Evolutionary conservation across 2,888 invertebrate genomes (phyloP).

Genomic region (Gerris lacustris): DNA sequence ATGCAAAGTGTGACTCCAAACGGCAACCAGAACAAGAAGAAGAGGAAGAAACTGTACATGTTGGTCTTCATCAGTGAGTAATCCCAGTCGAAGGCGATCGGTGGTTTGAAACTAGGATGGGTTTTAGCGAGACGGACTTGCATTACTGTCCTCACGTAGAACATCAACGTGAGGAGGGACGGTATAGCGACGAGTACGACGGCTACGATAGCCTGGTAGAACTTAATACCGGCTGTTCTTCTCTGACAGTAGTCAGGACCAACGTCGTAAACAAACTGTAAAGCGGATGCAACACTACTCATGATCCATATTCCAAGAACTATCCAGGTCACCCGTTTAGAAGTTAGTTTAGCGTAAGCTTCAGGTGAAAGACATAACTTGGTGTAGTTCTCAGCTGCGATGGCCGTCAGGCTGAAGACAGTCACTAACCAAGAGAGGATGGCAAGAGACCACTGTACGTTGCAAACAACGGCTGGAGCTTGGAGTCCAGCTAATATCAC

Average conservation of each 20-base stretch:
- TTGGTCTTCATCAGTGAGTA: slow-evolving; percentile 50
- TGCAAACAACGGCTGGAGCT: slow-evolving; percentile 48
- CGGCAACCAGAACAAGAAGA: slow-evolving; percentile 54
- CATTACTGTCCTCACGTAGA: slow-evolving; percentile 42
- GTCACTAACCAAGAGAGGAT: slow-evolving; percentile 54
- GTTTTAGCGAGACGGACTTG: slow-evolving; percentile 43
- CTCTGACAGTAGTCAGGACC: slow-evolving; percentile 56
- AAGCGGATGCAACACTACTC: slow-evolving; percentile 44
- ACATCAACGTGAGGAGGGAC: slow-evolving; percentile 43
- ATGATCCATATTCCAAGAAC: slow-evolving; percentile 46
- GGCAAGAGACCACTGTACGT: slow-evolving; percentile 53
- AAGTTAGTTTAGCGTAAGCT: slow-evolving; percentile 42
- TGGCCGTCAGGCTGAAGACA: slow-evolving; percentile 48
- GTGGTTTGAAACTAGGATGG: slow-evolving; percentile 49
- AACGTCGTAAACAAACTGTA: slow-evolving; percentile 48
- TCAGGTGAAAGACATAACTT: slow-evolving; percentile 46
- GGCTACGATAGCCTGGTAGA: slow-evolving; percentile 46
- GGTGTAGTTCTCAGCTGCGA: slow-evolving; percentile 54
- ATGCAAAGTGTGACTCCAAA: slow-evolving; percentile 49
- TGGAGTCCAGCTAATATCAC: slow-evolving; percentile 53
- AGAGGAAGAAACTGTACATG: slow-evolving; percentile 50
- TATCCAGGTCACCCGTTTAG: slow-evolving; percentile 42
- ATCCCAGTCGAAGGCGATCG: slow-evolving; percentile 50
- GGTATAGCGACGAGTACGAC: slow-evolving; percentile 49
- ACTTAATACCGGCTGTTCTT: slow-evolving; percentile 41